Evolutionary conservation across 92 coral and sea anemone genomes (phyloP), one percentile per base, ranked within the genome.

Genomic region (Phenganax marumi): DNA sequence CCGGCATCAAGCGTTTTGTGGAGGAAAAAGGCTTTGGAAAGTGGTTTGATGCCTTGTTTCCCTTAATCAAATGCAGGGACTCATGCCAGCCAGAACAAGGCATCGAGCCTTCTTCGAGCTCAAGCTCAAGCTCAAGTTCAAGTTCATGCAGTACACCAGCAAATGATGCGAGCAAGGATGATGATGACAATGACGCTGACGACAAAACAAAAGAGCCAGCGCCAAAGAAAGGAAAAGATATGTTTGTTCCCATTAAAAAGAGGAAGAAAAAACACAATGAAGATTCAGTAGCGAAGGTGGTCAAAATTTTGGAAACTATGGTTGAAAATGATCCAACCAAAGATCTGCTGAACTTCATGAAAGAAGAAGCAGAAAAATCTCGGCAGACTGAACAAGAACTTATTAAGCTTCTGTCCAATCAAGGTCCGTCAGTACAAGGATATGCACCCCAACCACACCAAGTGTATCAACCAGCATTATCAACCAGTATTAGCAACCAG

Each of bases 1-100:
- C 68, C 17, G 68, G 68, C 68, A 61, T 61, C 17, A 61, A 61
- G 22, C 68, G 17, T 7, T 61, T 61, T 61, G 68, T 61, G 17
- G 68, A 61, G 22, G 68, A 61, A 6, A 61, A 61, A 26, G 68
- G 68, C 68, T 61, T 61, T 7, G 17, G 68, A 6, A 61, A 61
- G 8, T 61, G 68, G 68, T 61, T 61, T 61, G 17, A 16, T 61
- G 68, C 68, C 17, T 26, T 61, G 6, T 61, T 61, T 16, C 68
- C 68, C 8, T 16, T 61, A 7, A 16, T 61, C 6, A 61, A 61
- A 16, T 17, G 68, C 68, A 61, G 68, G 22, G 68, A 61, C 22
- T 61, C 68, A 19, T 61, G 68, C 8, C 68, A 61, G 17, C 8
- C 8, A 61, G 68, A 61, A 26, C 68, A 61, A 16, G 68, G 22